Evolutionary conservation across 1,140 invertebrate genomes (phyloP).

Genomic region (Cepaea nemoralis): DNA sequence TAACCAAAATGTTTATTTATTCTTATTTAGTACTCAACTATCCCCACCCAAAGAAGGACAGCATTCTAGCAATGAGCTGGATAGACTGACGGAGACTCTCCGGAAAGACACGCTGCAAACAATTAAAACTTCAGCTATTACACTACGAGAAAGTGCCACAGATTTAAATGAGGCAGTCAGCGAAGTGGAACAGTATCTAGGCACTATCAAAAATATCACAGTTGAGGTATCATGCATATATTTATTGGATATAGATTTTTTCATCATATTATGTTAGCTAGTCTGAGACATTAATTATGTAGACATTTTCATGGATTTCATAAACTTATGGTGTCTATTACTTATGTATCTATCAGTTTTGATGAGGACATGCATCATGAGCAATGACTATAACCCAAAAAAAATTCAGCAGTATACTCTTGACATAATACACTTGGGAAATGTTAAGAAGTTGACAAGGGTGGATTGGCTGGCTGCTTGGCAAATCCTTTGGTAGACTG

Average conservation of each 20-base stretch:
- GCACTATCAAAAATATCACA: conserved; percentile 65
- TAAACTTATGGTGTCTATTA: too few relatives aligned
- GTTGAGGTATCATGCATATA: conserved; percentile 64
- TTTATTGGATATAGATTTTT: neutral
- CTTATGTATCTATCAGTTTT: too few relatives aligned
- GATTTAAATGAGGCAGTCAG: conserved; percentile 67
- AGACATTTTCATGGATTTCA: too few relatives aligned
- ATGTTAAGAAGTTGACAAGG: too few relatives aligned
- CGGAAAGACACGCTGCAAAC: conserved; percentile 64
- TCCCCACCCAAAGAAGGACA: conserved; percentile 66
- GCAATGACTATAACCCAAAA: too few relatives aligned
- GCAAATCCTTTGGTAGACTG: too few relatives aligned
- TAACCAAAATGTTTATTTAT: neutral
- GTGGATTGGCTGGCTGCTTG: too few relatives aligned
- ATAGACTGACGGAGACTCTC: conserved; percentile 63
- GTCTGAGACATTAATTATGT: too few relatives aligned
- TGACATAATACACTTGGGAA: too few relatives aligned
- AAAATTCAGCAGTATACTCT: too few relatives aligned
- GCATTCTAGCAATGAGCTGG: conserved; percentile 71
- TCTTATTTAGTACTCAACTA: conserved; percentile 63
- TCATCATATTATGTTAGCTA: too few relatives aligned
- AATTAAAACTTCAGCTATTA: conserved; percentile 61
- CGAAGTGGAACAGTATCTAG: conserved; percentile 66
- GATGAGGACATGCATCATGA: too few relatives aligned
- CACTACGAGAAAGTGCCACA: conserved; percentile 66